phyloP scores from a whole-genome alignment of 2,113 vertebrate genomes.

The Lethenteron reissneri region DNA sequence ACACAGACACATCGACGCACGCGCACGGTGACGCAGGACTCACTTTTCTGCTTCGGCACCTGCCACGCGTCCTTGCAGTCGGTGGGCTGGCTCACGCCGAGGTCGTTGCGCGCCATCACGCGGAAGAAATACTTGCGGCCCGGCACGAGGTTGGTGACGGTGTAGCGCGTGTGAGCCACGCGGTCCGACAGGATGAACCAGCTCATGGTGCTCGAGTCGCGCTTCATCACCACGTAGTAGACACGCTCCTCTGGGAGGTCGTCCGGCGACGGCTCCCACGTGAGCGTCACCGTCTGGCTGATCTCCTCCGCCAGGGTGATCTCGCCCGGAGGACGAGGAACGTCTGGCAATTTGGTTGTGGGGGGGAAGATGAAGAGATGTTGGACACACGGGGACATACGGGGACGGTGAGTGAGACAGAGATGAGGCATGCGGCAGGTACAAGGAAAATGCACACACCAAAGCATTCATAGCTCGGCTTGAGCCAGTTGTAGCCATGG shows the following conservation, averaged over 20 bases:
- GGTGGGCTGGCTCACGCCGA: conserved; percentile 20
- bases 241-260: conserved; percentile 15
- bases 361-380: too few species aligned
- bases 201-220: conserved; percentile 18
- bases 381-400: too few species aligned
- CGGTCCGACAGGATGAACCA: conserved; percentile 20
- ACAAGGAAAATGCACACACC: too few species aligned
- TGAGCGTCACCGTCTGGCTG: conserved; percentile 20
- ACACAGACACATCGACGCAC: too few species aligned
- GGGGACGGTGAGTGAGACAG: too few species aligned
- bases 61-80: conserved; percentile 23
- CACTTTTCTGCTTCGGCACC: conserved; percentile 23
- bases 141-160: conserved; percentile 20
- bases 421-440: too few species aligned
- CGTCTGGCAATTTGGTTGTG: conserved; percentile 15
- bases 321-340: conserved; percentile 18
- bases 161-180: conserved; percentile 24
- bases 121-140: conserved; percentile 29
- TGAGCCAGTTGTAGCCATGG: too few species aligned
- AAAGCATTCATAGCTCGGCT: too few species aligned
- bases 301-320: conserved; percentile 24
- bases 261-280: conserved; percentile 25
- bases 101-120: conserved; percentile 20
- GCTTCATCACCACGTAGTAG: conserved; percentile 23
- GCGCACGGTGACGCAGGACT: conserved; percentile 7